A percentile compares a stretch with the other conserved stretches of the same genome.
These are phyloP conservation scores for Esox lucius DNA, from an alignment of 2,797 vertebrate species.

Conservation along the genomic window DNA sequence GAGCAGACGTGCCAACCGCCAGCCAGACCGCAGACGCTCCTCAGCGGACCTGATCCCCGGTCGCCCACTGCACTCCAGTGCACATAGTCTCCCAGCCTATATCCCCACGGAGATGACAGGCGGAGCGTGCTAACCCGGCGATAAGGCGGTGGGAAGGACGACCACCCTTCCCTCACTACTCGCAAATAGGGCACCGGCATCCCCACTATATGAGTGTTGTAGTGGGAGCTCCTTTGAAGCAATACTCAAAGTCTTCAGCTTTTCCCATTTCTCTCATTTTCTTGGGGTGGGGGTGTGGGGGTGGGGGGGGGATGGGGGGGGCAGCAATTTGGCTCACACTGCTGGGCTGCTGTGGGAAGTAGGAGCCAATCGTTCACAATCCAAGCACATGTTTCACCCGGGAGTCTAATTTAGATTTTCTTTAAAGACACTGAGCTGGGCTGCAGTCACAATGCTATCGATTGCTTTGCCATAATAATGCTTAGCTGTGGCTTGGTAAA, in stretches of 20 bases:
- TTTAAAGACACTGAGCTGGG: constrained; percentile 55
- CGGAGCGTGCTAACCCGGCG: background rate
- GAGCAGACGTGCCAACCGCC: constrained; percentile 1
- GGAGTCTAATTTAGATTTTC: constrained; percentile 62
- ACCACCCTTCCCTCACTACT: background rate
- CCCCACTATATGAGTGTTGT: background rate
- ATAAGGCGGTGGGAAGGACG: background rate
- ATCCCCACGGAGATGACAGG: background rate
- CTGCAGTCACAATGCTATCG: constrained; percentile 39
- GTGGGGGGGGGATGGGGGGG: background rate
- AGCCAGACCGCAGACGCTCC: background rate
- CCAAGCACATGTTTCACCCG: constrained; percentile 46
- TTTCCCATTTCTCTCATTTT: constrained; percentile 28
- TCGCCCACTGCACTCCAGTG: constrained; percentile 7
- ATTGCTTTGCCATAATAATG: constrained; percentile 40
- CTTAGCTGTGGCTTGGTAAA: constrained; percentile 41
- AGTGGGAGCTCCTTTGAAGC: constrained; percentile 7
- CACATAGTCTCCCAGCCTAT: background rate
- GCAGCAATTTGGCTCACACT: constrained; percentile 18
- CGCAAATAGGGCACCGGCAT: background rate
- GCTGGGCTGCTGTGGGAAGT: background rate
- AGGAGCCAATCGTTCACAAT: constrained; percentile 43
- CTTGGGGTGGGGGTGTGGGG: background rate
- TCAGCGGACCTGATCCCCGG: background rate
- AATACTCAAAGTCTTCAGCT: constrained; percentile 22